Base-by-base conservation (phyloP, 2,888 invertebrate species). In the Tenthredo scrophulariae region DNA sequence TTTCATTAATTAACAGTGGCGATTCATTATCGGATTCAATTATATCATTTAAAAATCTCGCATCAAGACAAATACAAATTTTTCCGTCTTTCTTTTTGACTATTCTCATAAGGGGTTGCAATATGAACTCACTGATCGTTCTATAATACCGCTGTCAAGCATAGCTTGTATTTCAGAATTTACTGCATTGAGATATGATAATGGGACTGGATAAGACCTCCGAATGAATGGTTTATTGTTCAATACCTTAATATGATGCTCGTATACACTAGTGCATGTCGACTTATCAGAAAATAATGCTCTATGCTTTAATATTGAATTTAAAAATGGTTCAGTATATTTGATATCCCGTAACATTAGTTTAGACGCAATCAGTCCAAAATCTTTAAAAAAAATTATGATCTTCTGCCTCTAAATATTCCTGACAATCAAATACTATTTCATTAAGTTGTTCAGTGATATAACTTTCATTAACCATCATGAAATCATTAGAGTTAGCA, bases 161-260 rank as follows among this genome's bases (percentile, higher is more conserved):
- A 33, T 33, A 80, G 88, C 84, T 7, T 87, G 40, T n/a, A 91
- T 86, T 83, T 89, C 88, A 7, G 80, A 46, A 29, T 89, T 88
- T 3, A 91, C 89, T 2, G 86, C 89, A 1, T 85, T 74, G 10
- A 91, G 84, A 13, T 87, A 85, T 4, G 89, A 86, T 70, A 90
- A 88, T 4, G 91, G 91, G 1, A 91, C 86, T 0, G 91, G 90
- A 85, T 92, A 91, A 9, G 90, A 88, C 22, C 87, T 84, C 46
- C 85, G 80, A 4, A 87, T 72, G 85, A 88, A 89, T 18, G 88
- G 88, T 37, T 87, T 88, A 0, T 82, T 62, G 26, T 88, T 87
- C 6, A 40, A 83, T 75, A 90, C 74, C 37, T 87, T 87, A 22
- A 91, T 89, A 22, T 86, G 58, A 86, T 91, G 91, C 40, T 87